Conservation (phyloP, 2,888 invertebrate genomes). For the Lypha dubia region DNA sequence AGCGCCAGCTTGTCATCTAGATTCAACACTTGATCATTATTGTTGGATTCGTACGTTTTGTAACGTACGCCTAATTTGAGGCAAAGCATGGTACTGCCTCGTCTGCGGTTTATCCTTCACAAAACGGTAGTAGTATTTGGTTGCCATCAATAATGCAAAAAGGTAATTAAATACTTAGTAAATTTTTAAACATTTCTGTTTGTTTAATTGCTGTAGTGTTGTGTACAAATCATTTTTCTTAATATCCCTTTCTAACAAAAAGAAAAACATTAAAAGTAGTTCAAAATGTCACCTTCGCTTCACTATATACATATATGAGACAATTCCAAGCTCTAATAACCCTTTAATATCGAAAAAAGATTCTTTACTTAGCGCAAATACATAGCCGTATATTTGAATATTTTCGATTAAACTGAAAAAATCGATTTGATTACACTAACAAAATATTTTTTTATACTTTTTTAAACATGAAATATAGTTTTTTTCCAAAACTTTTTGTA, state of each 20-base stretch:
- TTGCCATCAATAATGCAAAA: slow-evolving; percentile 64
- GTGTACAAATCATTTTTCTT: no score
- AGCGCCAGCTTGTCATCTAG: background rate
- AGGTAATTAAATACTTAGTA: slow-evolving; percentile 59
- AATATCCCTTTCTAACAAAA: no score
- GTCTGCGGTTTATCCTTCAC: slow-evolving; percentile 29
- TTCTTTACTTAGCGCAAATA: no score
- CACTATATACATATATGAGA: no score
- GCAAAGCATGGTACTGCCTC: slow-evolving; percentile 57
- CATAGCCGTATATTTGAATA: no score
- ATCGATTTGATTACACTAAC: background rate
- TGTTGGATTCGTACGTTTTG: slow-evolving; percentile 37
- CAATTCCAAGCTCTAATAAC: no score
- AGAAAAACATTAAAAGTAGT: no score
- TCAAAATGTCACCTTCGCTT: no score
- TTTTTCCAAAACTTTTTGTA: background rate
- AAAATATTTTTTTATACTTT: background rate
- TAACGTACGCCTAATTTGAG: slow-evolving; percentile 44
- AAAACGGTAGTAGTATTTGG: slow-evolving; percentile 36
- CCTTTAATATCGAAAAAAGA: no score
- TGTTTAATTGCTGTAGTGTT: background rate
- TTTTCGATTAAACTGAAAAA: background rate
- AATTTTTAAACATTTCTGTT: background rate
- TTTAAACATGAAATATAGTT: background rate
- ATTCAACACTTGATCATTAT: slow-evolving; percentile 3